Base-by-base conservation (phyloP, 2,888 invertebrate species). In the Eupithecia insigniata region DNA sequence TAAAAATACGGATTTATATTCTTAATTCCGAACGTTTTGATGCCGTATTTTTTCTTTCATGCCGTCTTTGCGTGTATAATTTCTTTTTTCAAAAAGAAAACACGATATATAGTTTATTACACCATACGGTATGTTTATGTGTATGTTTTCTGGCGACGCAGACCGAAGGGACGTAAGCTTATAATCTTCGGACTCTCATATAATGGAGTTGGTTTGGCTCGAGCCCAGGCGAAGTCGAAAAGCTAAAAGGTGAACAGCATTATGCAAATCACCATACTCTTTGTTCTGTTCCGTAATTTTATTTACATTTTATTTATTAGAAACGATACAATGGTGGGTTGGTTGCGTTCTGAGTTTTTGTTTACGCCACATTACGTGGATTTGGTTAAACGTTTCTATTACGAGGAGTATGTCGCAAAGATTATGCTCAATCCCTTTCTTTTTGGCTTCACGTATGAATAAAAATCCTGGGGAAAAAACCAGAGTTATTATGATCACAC, bases 181-280 rank as follows among this genome's bases (percentile, higher is more conserved):
- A 89, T 91, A 91, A 91, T 92, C 91, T 90, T 87, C 83, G 85
- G 84, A 83, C 82, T 85, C 83, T 81, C 86, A 64, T 89, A 90
- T 64, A 92, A 91, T 89, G 85, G 87, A 88, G 83, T 89, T 83
- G 89, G 91, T 85, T 92, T 93, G 93, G 93, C 93, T 89, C 86
- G 78, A 84, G 84, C 90, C 93, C 92, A 92, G 89, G 78, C 83
- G 85, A 80, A 84, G 86, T 86, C 87, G 87, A 83, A 87, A 86
- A 89, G 87, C 88, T 88, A 88, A 92, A 93, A 92, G 92, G 93
- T 92, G 91, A 89, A 90, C 89, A 88, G 87, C 85, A 92, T 92
- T 93, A 93, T 93, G 93, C 88, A 93, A 93, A 93, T 93, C 85
- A 87, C 85, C 86, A 83, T 87, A 90, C 90, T 92, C 93, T 92